Evolutionary conservation across 2,797 vertebrate genomes (phyloP).

Genomic region (Mormyrus proboscirostris): DNA sequence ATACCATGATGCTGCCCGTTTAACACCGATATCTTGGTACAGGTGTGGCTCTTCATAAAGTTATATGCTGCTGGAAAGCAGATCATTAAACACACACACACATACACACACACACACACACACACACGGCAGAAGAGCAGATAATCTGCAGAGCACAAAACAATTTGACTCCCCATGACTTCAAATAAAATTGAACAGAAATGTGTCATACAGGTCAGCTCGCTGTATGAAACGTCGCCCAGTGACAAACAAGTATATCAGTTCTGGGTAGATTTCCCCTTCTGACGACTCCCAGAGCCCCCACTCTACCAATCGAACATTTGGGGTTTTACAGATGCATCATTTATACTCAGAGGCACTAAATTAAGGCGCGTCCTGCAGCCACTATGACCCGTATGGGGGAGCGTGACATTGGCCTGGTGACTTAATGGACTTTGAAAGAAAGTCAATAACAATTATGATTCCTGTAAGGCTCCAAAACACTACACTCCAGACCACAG

Average conservation of each 20-base stretch:
- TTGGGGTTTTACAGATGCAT: not conserved
- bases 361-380: not conserved
- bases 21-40: not conserved
- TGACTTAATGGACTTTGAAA: not conserved
- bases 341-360: not conserved
- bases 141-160: not conserved
- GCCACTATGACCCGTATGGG: too few species aligned
- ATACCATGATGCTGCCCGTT: not conserved
- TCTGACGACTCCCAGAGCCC: not conserved
- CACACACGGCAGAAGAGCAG: not conserved
- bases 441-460: not conserved
- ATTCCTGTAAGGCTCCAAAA: not conserved
- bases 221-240: not conserved
- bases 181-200: not conserved
- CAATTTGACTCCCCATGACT: not conserved
- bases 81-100: not conserved
- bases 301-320: not conserved
- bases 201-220: not conserved
- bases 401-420: not conserved
- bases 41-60: not conserved
- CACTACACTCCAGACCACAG: not conserved
- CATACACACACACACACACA: not conserved
- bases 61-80: not conserved
- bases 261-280: not conserved
- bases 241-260: not conserved